Evolutionary conservation across 2,888 invertebrate genomes (phyloP).

Genomic region (Eudemis profundana): DNA sequence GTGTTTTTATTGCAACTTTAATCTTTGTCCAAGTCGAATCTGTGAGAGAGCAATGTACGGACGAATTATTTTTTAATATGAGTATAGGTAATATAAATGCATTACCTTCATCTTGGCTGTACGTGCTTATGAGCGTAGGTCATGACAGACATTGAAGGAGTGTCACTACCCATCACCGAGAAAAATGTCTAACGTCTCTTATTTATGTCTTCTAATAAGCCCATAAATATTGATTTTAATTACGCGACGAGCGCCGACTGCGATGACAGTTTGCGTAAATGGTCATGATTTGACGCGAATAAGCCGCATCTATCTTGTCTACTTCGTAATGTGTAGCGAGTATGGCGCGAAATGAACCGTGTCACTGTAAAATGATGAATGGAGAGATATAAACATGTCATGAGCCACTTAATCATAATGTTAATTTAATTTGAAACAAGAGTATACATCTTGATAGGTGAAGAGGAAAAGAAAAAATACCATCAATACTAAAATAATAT

Average conservation of each 20-base stretch:
- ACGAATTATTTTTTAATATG: not conserved
- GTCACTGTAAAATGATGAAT: slow-evolving; percentile 28
- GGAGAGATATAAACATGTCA: not conserved
- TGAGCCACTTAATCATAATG: not conserved
- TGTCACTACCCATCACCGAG: slow-evolving; percentile 56
- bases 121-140: slow-evolving; percentile 30
- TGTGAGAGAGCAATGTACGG: not conserved
- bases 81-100: slow-evolving; percentile 8
- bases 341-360: slow-evolving; percentile 34
- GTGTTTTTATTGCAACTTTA: not conserved
- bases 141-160: slow-evolving; percentile 51
- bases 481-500: not conserved
- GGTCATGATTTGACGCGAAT: slow-evolving; percentile 56
- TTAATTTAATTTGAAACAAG: not conserved
- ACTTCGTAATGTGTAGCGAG: slow-evolving; percentile 22
- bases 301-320: slow-evolving; percentile 45
- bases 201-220: slow-evolving; percentile 63
- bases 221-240: slow-evolving; percentile 74
- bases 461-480: not conserved
- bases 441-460: not conserved
- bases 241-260: slow-evolving; percentile 55
- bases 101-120: not conserved
- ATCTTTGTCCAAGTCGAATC: not conserved
- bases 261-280: slow-evolving; percentile 60
- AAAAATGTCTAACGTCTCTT: slow-evolving; percentile 58